Evolutionary conservation across 2,888 invertebrate genomes (phyloP).

Genomic region (Villa cingulata): DNA sequence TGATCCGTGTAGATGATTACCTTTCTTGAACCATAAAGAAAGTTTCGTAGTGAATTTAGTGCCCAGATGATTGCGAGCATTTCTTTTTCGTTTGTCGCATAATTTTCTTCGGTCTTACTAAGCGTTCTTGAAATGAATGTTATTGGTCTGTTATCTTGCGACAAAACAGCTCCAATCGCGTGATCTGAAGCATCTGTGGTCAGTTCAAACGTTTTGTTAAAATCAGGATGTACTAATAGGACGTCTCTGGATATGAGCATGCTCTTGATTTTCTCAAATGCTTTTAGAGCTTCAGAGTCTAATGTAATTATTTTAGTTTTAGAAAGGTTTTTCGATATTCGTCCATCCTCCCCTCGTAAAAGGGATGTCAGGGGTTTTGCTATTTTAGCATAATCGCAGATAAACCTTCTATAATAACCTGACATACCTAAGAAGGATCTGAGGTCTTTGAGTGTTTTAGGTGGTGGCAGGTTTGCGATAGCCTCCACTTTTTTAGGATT

Average conservation of each 20-base stretch:
- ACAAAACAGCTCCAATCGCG: conserved; percentile 3
- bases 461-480: conserved; percentile 14
- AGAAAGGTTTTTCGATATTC: conserved; percentile 2
- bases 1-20: conserved; percentile 1
- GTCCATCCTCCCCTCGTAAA: conserved; percentile 13
- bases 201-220: conserved; percentile 4
- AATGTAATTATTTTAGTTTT: conserved; percentile 4
- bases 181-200: conserved; percentile 3
- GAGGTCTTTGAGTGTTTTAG: conserved; percentile 13
- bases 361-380: conserved; percentile 16
- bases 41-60: conserved; percentile 1
- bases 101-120: conserved; percentile 2
- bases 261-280: conserved; percentile 4
- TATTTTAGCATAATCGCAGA: too few species aligned
- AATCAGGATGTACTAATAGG: conserved; percentile 1
- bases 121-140: conserved; percentile 1
- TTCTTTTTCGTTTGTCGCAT: conserved; percentile 3
- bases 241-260: conserved; percentile 2
- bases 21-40: conserved; percentile 2
- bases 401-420: too few species aligned
- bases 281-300: background rate
- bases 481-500: conserved; percentile 17
- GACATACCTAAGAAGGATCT: conserved; percentile 13
- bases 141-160: conserved; percentile 2
- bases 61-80: conserved; percentile 1